A percentile compares a stretch with the other conserved stretches of the same genome.
Conservation (phyloP, 2,113 vertebrate genomes). For the Catharus bicknelli region DNA sequence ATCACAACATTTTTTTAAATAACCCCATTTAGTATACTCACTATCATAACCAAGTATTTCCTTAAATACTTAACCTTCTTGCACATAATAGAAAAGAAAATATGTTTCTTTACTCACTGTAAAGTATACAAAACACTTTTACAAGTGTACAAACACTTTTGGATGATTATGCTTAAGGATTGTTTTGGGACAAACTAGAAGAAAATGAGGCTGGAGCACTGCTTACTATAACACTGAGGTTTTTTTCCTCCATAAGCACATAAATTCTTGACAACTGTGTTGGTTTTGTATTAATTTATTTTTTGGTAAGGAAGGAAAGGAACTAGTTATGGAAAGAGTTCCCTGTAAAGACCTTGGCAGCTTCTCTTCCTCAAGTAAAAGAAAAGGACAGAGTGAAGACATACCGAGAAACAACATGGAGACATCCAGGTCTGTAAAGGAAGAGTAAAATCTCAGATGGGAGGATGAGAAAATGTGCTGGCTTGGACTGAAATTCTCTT, state of each 20-base stretch:
- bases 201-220: not conserved
- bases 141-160: not conserved
- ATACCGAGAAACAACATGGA: too few relatives aligned
- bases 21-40: not conserved
- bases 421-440: too few relatives aligned
- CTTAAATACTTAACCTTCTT: not conserved
- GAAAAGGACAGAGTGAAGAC: too few relatives aligned
- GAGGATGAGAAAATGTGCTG: too few relatives aligned
- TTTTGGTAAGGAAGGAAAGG: too few relatives aligned
- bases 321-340: too few relatives aligned
- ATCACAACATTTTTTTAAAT: not conserved
- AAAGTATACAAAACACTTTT: not conserved
- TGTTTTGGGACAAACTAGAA: not conserved
- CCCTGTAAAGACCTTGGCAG: too few relatives aligned
- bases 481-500: too few relatives aligned
- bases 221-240: not conserved
- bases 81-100: not conserved
- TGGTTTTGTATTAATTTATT: too few relatives aligned
- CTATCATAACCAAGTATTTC: not conserved
- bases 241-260: not conserved
- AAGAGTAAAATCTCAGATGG: too few relatives aligned
- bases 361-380: too few relatives aligned
- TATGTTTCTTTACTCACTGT: not conserved
- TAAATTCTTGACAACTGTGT: not conserved
- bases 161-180: not conserved